Conservation (phyloP, 1,140 invertebrate species). For the Drosophila subpulchrella region DNA sequence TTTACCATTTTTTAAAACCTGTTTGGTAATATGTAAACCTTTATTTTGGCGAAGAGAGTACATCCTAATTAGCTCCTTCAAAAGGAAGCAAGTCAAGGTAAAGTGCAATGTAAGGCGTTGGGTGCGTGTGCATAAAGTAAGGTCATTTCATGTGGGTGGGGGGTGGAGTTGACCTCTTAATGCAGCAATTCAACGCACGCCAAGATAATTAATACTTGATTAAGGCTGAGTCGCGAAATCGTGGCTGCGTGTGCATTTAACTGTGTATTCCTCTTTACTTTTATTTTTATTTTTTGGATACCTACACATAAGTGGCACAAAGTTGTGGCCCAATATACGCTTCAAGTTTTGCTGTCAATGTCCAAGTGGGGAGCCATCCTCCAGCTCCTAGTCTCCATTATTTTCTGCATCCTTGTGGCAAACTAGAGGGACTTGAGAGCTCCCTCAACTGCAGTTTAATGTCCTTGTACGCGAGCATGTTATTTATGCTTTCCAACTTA, state of each 20-base stretch:
- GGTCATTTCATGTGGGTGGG: slow-evolving; percentile 14
- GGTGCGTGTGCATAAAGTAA: not conserved
- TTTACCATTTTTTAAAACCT: no score
- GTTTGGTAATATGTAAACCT: no score
- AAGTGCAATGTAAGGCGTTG: not conserved
- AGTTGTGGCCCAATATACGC: slow-evolving; percentile 38
- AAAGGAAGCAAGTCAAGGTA: not conserved
- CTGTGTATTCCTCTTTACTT: not conserved
- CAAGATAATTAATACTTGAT: slow-evolving; percentile 71
- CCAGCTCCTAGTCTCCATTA: not conserved
- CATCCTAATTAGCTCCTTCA: not conserved
- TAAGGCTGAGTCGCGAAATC: slow-evolving; percentile 35
- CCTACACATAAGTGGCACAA: slow-evolving; percentile 18
- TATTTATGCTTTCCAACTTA: slow-evolving; percentile 82
- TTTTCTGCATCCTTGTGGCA: slow-evolving; percentile 16
- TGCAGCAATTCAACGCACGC: slow-evolving; percentile 51
- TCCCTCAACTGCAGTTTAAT: slow-evolving; percentile 57
- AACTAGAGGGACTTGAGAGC: slow-evolving; percentile 53
- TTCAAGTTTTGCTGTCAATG: slow-evolving; percentile 49
- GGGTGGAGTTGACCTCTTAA: slow-evolving; percentile 29
- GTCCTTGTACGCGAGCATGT: slow-evolving; percentile 60
- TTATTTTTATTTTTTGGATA: slow-evolving; percentile 2
- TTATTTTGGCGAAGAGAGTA: no score
- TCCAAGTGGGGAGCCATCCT: slow-evolving; percentile 23
- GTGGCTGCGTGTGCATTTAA: slow-evolving; percentile 8